Evolutionary conservation across 2,113 vertebrate genomes (phyloP).

Genomic region (Machaerirhynchus nigripectus): DNA sequence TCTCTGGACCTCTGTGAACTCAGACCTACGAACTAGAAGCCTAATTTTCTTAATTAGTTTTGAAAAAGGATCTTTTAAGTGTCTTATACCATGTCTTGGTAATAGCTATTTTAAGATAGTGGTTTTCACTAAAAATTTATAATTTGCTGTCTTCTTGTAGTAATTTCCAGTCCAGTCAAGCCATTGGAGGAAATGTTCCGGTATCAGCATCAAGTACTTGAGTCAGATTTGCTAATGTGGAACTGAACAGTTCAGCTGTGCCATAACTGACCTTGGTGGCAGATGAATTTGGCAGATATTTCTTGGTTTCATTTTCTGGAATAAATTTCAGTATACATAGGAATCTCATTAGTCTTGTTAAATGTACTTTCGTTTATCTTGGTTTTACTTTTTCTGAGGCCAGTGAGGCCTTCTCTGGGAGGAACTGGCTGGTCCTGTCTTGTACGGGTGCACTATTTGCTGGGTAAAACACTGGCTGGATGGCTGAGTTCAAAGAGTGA

Average conservation of each 20-base stretch:
- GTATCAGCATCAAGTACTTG: not conserved
- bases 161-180: not conserved
- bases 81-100: not conserved
- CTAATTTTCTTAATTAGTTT: not conserved
- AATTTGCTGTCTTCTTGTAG: not conserved
- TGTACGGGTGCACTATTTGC: not conserved
- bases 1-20: not conserved
- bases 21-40: not conserved
- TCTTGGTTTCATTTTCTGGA: not conserved
- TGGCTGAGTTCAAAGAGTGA: not conserved
- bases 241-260: not conserved
- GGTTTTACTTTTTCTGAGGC: not conserved
- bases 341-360: not conserved
- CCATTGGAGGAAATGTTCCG: not conserved
- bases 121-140: not conserved
- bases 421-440: not conserved
- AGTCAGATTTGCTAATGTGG: not conserved
- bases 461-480: not conserved
- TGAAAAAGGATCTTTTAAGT: not conserved
- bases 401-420: not conserved
- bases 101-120: not conserved
- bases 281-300: not conserved
- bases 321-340: not conserved
- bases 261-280: not conserved
- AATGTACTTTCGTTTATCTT: not conserved